Conservation (phyloP, 2,797 vertebrate species). For the Propithecus deckenii region DNA sequence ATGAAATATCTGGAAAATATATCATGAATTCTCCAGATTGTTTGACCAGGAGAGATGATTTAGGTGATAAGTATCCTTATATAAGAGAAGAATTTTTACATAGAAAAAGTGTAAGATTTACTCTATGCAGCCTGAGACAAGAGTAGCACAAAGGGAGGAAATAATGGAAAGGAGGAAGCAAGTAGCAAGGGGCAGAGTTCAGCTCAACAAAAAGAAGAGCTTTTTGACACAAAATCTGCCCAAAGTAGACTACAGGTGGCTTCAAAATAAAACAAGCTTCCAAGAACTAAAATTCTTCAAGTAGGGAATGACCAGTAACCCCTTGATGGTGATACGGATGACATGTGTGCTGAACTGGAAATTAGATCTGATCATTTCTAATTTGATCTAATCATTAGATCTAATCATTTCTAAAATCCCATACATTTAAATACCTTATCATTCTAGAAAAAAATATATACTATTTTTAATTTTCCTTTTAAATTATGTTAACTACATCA, state of each 20-base stretch:
- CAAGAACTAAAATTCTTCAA: background rate
- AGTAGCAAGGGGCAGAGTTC: background rate
- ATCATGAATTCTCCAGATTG: background rate
- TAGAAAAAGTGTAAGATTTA: background rate
- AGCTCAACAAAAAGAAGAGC: background rate
- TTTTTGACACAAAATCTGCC: background rate
- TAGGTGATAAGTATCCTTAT: background rate
- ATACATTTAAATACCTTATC: background rate
- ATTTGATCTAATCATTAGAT: background rate
- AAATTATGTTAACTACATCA: background rate
- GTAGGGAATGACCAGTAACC: background rate
- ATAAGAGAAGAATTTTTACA: background rate
- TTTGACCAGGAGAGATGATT: background rate
- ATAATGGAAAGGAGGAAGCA: background rate
- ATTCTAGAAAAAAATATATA: background rate
- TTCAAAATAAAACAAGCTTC: background rate
- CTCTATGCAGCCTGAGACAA: background rate
- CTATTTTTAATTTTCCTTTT: background rate
- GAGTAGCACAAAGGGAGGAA: background rate
- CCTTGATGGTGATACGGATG: background rate
- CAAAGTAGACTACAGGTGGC: background rate
- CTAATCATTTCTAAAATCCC: conserved; percentile 13
- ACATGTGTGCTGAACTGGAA: background rate
- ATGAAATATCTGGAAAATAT: background rate
- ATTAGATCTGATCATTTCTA: background rate